Conservation (phyloP, 2,888 invertebrate genomes). For the Pristionchus maxplancki region DNA sequence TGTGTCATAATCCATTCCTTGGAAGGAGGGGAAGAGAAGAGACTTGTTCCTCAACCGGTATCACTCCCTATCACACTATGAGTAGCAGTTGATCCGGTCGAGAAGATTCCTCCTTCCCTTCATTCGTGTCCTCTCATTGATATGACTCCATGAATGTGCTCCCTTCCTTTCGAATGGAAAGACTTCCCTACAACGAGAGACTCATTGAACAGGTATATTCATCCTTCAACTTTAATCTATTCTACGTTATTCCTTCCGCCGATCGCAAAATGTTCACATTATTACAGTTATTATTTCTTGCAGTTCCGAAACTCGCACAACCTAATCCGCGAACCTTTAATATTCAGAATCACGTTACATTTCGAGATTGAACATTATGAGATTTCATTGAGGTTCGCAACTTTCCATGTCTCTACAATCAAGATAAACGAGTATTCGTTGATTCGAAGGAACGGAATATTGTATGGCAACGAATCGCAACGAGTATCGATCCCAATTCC, state of each 20-base stretch:
- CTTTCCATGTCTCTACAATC: slow-evolving; percentile 75
- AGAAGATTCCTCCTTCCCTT: not conserved
- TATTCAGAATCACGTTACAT: too few species aligned
- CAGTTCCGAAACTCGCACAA: too few species aligned
- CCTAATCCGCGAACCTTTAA: too few species aligned
- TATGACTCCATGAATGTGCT: not conserved
- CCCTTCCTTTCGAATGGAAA: not conserved
- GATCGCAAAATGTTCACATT: too few species aligned
- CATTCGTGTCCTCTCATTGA: not conserved
- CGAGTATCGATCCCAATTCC: slow-evolving; percentile 62
- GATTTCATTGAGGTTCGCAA: slow-evolving; percentile 57
- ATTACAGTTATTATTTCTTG: too few species aligned
- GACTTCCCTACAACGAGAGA: slow-evolving; percentile 35
- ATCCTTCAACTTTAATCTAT: not conserved
- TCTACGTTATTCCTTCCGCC: not conserved
- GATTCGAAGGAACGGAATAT: slow-evolving; percentile 69
- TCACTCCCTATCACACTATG: not conserved
- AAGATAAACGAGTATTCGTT: slow-evolving; percentile 66
- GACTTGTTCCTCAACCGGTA: slow-evolving; percentile 14
- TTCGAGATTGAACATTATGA: too few species aligned
- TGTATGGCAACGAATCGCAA: slow-evolving; percentile 75
- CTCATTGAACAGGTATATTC: slow-evolving; percentile 27
- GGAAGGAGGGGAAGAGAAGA: not conserved
- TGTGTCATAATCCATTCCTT: slow-evolving; percentile 4
- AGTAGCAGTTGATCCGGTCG: slow-evolving; percentile 24